Percentiles rank a stretch among this genome's conserved stretches.
Conservation (phyloP, 2,888 invertebrate genomes). For the Agrotis ipsilon region DNA sequence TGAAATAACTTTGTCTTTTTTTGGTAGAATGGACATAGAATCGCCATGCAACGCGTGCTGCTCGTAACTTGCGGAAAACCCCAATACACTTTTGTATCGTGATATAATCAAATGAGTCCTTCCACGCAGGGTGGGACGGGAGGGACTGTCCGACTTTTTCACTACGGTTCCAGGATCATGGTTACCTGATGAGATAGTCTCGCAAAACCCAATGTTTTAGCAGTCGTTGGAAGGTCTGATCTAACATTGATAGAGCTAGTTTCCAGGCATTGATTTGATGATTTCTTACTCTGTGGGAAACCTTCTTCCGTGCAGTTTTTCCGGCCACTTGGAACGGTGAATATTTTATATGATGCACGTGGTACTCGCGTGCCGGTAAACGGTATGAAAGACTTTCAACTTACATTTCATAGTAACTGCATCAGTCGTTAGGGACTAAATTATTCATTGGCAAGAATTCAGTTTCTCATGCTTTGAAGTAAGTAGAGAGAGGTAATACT, state of each 20-base stretch:
- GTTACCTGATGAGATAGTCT: no score
- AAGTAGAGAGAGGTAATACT: no score
- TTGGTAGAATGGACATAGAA: no score
- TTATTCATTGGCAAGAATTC: conserved; percentile 5
- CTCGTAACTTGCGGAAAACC: background rate
- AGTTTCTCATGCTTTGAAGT: background rate
- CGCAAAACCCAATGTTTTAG: background rate
- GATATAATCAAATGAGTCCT: no score
- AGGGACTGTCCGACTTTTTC: no score
- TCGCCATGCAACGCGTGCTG: no score
- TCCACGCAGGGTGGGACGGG: no score
- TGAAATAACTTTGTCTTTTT: no score
- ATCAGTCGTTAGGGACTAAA: background rate
- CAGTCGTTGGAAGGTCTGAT: background rate
- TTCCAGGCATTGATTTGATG: no score
- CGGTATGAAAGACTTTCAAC: background rate
- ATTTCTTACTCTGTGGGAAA: background rate
- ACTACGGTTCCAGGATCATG: no score
- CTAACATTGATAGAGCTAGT: background rate
- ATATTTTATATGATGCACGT: conserved; percentile 4
- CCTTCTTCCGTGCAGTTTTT: background rate
- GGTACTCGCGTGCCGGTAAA: conserved; percentile 7
- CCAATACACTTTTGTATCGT: background rate
- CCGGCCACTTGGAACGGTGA: conserved; percentile 1
- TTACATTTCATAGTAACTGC: background rate